phyloP scores from a whole-genome alignment of 2,797 vertebrate genomes.

The Falco columbarius region DNA sequence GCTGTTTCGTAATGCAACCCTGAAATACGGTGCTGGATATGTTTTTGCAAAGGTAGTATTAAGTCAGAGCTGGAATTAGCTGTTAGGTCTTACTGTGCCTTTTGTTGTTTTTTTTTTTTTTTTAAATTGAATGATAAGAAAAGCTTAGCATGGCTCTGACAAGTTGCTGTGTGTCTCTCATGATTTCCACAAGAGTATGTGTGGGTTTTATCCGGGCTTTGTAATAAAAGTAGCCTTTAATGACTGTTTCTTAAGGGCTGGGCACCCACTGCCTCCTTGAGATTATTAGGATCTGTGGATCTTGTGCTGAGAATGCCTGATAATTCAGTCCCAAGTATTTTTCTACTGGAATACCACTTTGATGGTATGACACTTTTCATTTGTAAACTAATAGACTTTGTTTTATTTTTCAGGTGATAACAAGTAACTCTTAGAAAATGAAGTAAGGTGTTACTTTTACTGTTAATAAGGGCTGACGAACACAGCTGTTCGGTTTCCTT shows the following conservation, averaged over 20 bases:
- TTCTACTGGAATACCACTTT: background rate
- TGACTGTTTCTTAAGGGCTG: background rate
- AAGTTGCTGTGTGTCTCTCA: background rate
- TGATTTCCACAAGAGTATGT: background rate
- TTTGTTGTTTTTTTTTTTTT: background rate
- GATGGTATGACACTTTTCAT: background rate
- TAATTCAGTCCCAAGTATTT: background rate
- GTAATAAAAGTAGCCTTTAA: background rate
- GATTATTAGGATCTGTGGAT: background rate
- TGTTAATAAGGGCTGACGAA: slow-evolving; percentile 30
- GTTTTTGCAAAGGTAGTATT: background rate
- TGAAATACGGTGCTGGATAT: background rate
- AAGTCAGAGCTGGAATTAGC: background rate
- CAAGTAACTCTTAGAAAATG: background rate
- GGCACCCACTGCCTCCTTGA: background rate
- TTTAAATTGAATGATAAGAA: background rate
- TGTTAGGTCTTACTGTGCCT: background rate
- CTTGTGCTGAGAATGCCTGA: background rate
- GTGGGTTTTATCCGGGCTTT: background rate
- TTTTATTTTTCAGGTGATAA: slow-evolving; percentile 46
- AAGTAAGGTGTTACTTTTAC: slow-evolving; percentile 35
- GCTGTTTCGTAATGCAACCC: background rate
- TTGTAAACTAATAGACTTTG: background rate
- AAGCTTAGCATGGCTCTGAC: background rate
- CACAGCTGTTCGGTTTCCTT: slow-evolving; percentile 38